Base-by-base conservation (phyloP, 2,797 vertebrate genomes). In the Dromococcyx pavoninus region DNA sequence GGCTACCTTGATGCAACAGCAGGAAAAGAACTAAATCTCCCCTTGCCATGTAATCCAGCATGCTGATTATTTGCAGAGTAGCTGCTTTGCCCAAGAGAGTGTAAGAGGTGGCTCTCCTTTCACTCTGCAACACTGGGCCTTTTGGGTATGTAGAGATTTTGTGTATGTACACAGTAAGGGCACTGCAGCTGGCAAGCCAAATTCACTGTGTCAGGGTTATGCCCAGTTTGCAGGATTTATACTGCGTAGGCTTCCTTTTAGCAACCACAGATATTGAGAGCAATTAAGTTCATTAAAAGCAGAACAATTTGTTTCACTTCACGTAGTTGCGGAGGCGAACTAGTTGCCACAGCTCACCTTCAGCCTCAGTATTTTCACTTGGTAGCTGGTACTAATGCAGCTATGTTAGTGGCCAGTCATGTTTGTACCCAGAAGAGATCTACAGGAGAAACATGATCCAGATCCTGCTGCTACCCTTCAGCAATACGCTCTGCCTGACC, bases 241-340 rank as follows among this genome's bases (percentile, higher is more conserved):
- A 2, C 65, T 74, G 18, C 65, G 41, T 46, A 51, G 66, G 9
- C n/a, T 86, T 86, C 83, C 79, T 88, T 94, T 95, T 70, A 86
- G 83, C 39, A 84, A 51, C 62, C 50, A 41, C 62, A 27, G 48
- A 8, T 48, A 86, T 22, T 84, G 82, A 86, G 82, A 93, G 70
- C 39, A 81, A 35, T 93, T 86, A 70, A 84, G 51, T 69, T 58
- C 17, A 10, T 78, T 67, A 94, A 93, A 95, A 93, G 83, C 73
- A 84, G 91, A 94, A 92, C 37, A 23, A 17, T 66, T 86, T 84
- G 54, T 93, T 95, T 96, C 79, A 65, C 70, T 83, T 96, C 46
- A 18, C 30, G 0, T 33, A 56, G 35, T 1, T 84, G 70, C 16
- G 25, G 28, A 50, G 18, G n/a, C 3, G 2, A 88, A 43, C 54